These are phyloP conservation scores for Drosophila pseudotakahashii DNA, from an alignment of 2,888 invertebrate species.

Conservation along the genomic window DNA sequence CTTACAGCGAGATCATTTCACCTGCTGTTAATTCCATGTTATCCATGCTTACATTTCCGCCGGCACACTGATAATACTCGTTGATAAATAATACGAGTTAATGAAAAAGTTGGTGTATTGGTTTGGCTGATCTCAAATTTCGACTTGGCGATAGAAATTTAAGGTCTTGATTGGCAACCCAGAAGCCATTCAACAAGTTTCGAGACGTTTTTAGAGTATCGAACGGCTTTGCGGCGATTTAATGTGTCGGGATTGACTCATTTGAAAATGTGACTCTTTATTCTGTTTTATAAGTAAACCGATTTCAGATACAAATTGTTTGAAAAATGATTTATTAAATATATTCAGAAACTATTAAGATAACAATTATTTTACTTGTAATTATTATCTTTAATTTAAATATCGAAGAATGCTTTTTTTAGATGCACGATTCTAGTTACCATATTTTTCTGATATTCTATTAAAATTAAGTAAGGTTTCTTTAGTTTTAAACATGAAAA, in stretches of 20 bases:
- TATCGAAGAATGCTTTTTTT: no score
- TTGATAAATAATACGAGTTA: slow-evolving; percentile 22
- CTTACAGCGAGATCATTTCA: slow-evolving; percentile 3
- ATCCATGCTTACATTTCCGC: slow-evolving; percentile 42
- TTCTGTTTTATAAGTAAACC: neutral
- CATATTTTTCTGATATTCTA: no score
- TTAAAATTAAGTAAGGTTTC: no score
- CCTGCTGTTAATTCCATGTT: slow-evolving; percentile 42
- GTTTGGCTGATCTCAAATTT: slow-evolving; percentile 18
- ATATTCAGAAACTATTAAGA: no score
- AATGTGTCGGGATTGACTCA: slow-evolving; percentile 3
- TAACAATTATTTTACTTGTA: no score
- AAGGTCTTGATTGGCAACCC: slow-evolving; percentile 48
- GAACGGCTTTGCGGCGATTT: slow-evolving; percentile 9
- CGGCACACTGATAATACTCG: slow-evolving; percentile 16
- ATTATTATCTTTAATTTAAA: no score
- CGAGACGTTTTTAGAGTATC: slow-evolving; percentile 36
- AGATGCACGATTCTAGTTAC: no score
- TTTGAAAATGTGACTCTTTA: neutral
- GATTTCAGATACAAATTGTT: no score
- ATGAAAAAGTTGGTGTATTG: slow-evolving; percentile 37
- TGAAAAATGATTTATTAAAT: no score
- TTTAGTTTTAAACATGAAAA: neutral
- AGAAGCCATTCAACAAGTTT: slow-evolving; percentile 53
- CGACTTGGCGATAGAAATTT: slow-evolving; percentile 54